Conservation (phyloP, 2,888 invertebrate genomes). For the Catocala sponsa region DNA sequence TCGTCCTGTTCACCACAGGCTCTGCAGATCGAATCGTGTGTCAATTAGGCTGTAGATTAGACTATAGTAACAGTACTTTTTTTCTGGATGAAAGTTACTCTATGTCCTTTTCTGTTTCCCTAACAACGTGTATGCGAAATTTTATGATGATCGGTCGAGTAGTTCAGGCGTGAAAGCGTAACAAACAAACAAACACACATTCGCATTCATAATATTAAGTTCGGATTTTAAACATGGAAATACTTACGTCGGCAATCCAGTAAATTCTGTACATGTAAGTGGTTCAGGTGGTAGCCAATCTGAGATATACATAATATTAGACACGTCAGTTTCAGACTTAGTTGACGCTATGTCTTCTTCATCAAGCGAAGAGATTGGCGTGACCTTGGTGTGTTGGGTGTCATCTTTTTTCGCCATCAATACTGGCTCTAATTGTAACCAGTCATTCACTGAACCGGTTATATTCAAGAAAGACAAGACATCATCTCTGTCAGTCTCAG, state of each 20-base stretch:
- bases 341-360: constrained; percentile 32
- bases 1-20: too few relatives aligned
- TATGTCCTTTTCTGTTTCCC: too few relatives aligned
- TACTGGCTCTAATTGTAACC: constrained; percentile 75
- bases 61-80: too few relatives aligned
- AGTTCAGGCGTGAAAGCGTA: too few relatives aligned
- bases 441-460: constrained; percentile 74
- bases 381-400: constrained; percentile 43
- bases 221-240: background rate
- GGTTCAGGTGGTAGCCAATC: constrained; percentile 89
- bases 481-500: constrained; percentile 45
- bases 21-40: too few relatives aligned
- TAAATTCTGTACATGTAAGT: constrained; percentile 84
- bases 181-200: background rate
- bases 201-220: background rate
- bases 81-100: too few relatives aligned
- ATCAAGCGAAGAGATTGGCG: constrained; percentile 44
- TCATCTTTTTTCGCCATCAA: constrained; percentile 56
- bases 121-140: too few relatives aligned
- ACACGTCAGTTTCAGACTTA: constrained; percentile 24
- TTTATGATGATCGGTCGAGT: too few relatives aligned
- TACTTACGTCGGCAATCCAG: constrained; percentile 89
- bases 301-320: constrained; percentile 70
- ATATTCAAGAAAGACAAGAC: constrained; percentile 74
- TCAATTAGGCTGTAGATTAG: too few relatives aligned